These are phyloP conservation scores for Sminthurinus aureus DNA, from an alignment of 2,888 invertebrate genomes.

Conservation along the genomic window DNA sequence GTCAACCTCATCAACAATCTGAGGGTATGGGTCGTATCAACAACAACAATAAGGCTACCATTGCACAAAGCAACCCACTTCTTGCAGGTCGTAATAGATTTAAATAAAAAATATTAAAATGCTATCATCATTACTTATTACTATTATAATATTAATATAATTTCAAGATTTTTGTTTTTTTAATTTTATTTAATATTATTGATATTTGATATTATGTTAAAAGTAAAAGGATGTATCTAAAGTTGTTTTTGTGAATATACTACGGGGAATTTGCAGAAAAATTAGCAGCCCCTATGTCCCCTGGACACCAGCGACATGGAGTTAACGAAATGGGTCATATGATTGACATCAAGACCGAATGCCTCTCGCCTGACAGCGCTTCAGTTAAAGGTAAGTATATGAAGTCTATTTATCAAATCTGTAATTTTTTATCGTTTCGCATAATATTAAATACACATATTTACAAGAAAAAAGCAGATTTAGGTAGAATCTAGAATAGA, in stretches of 20 bases:
- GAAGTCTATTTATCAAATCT: neutral
- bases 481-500: too few relatives aligned
- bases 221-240: too few relatives aligned
- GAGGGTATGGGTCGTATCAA: conserved; percentile 31
- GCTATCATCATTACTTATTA: too few relatives aligned
- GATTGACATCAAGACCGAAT: conserved; percentile 40
- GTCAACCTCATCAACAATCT: conserved; percentile 51
- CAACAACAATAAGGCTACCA: conserved; percentile 56
- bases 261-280: conserved; percentile 46
- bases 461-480: too few relatives aligned
- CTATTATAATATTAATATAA: too few relatives aligned
- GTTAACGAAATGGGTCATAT: conserved; percentile 40
- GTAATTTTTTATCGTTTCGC: neutral
- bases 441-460: neutral
- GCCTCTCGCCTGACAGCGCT: conserved; percentile 49
- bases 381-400: conserved; percentile 53
- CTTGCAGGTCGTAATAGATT: conserved; percentile 73
- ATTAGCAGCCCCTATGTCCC: conserved; percentile 57
- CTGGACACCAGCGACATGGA: conserved; percentile 38
- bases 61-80: conserved; percentile 85
- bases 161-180: too few relatives aligned
- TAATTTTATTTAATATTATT: too few relatives aligned
- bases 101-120: too few relatives aligned
- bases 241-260: neutral
- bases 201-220: too few relatives aligned